Percentiles rank a stretch among this genome's conserved stretches.
Evolutionary conservation across 1,140 invertebrate species (phyloP).

Genomic region (Drosophila nigromelanica): DNA sequence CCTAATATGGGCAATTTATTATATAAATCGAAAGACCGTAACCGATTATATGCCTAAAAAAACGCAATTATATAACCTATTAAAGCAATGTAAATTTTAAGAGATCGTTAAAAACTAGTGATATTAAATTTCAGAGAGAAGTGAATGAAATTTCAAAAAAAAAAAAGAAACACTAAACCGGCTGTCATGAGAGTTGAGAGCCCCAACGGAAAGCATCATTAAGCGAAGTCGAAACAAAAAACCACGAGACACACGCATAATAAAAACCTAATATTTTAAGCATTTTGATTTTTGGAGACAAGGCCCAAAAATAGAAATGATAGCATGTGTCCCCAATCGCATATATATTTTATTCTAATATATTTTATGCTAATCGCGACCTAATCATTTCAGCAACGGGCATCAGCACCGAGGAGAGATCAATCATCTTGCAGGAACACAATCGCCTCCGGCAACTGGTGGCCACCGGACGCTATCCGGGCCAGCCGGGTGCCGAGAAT

Average conservation of each 20-base stretch:
- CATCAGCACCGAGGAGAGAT: constrained; percentile 89
- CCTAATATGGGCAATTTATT: constrained; percentile 1
- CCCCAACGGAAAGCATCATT: constrained; percentile 32
- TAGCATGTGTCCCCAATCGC: constrained; percentile 60
- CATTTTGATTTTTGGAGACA: constrained; percentile 53
- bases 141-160: constrained; percentile 44
- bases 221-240: constrained; percentile 26
- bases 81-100: constrained; percentile 48
- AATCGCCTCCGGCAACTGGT: constrained; percentile 91
- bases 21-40: constrained; percentile 1
- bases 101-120: constrained; percentile 35
- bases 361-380: constrained; percentile 75
- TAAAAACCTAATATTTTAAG: constrained; percentile 50
- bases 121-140: constrained; percentile 35
- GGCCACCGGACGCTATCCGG: constrained; percentile 89
- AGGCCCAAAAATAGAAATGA: constrained; percentile 73
- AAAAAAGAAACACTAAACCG: constrained; percentile 49
- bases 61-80: constrained; percentile 47
- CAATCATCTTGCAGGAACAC: constrained; percentile 90
- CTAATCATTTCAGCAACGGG: constrained; percentile 84
- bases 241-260: constrained; percentile 18
- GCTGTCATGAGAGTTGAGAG: constrained; percentile 33
- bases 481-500: constrained; percentile 91
- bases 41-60: constrained; percentile 35
- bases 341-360: constrained; percentile 46